Base-by-base conservation (phyloP, 2,113 vertebrate species). In the Callocephalon fimbriatum region DNA sequence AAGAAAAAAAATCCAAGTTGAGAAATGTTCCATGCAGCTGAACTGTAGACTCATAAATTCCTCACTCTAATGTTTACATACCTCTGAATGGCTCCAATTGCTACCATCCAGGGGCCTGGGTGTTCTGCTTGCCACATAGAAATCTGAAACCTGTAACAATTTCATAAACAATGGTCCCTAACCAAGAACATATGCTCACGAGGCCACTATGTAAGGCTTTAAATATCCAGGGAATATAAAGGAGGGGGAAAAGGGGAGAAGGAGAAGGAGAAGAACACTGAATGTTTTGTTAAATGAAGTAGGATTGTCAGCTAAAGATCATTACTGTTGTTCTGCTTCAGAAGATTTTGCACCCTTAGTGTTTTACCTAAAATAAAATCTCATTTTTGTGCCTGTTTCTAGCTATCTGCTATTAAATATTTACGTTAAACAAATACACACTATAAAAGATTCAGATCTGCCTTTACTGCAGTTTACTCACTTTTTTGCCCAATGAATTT, bases 141-240 rank as follows among this genome's bases (percentile, higher is more conserved):
- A 97, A 97, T 96, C 95, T 95, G 80, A 98, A 97, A 98, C 76
- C 93, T 86, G 76, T 71, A 97, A 92, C 91, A 96, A 96, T 95
- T 98, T 97, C 93, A 82, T 93, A 98, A 98, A 98, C 94, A 97
- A 94, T 98, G 94, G 62, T 87, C 65, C 71, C 80, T 98, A 98
- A 98, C 59, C 79, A 97, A 91, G 59, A 98, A 92, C 98, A 98
- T 62, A 95, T 97, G 97, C 58, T 95, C 91, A 92, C 86, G 62
- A 88, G 20, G 27, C 79, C 61, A 91, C 93, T 94, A 63, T 94
- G 86, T 90, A 82, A 96, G 61, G 82, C 59, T 95, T 95, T 97
- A 93, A 92, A 83, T 82, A 88, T 70, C 87, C 27, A 65, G 65
- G 65, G 93, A 90, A 92, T 91, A 93, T 40, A 70, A 58, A 73